Percentiles rank a stretch among this genome's conserved stretches.
Evolutionary conservation across 2,113 vertebrate species (phyloP).

Genomic region (Saguinus midas): DNA sequence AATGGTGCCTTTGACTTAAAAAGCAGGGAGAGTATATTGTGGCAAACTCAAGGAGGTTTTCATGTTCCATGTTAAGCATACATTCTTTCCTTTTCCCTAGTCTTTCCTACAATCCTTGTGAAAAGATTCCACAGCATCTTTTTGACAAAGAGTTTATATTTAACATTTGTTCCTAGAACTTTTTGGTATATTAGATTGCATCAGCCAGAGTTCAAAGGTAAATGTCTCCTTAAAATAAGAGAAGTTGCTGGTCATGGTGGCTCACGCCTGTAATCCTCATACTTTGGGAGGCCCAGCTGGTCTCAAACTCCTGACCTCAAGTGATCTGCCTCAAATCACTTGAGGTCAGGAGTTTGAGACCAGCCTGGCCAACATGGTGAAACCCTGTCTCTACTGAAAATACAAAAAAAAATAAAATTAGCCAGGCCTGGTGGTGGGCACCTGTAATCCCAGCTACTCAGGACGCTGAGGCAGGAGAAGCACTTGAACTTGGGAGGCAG

Average conservation of each 20-base stretch:
- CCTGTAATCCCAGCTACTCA: too few species aligned
- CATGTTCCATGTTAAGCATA: conserved; percentile 34
- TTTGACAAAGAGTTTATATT: conserved; percentile 29
- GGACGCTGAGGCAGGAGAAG: too few species aligned
- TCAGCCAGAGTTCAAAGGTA: conserved; percentile 37
- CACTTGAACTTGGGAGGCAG: too few species aligned
- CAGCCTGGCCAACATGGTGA: too few species aligned
- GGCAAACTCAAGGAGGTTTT: conserved; percentile 65
- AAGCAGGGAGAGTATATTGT: conserved; percentile 60
- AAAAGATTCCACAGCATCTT: not conserved
- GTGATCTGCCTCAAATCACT: too few species aligned
- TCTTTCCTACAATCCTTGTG: conserved; percentile 1
- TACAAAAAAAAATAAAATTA: too few species aligned
- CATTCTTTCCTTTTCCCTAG: conserved; percentile 55
- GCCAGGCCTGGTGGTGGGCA: too few species aligned
- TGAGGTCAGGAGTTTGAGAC: too few species aligned
- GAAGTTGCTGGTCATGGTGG: not conserved
- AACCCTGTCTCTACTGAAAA: too few species aligned
- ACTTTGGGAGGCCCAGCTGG: too few species aligned
- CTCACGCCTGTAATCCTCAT: too few species aligned
- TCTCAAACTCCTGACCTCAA: too few species aligned
- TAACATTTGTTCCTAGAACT: conserved; percentile 28
- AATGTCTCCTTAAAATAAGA: not conserved
- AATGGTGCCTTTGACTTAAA: conserved; percentile 77
- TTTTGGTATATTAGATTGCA: not conserved